These are phyloP conservation scores for Andricus curvator DNA, from an alignment of 2,888 invertebrate species.

Conservation along the genomic window DNA sequence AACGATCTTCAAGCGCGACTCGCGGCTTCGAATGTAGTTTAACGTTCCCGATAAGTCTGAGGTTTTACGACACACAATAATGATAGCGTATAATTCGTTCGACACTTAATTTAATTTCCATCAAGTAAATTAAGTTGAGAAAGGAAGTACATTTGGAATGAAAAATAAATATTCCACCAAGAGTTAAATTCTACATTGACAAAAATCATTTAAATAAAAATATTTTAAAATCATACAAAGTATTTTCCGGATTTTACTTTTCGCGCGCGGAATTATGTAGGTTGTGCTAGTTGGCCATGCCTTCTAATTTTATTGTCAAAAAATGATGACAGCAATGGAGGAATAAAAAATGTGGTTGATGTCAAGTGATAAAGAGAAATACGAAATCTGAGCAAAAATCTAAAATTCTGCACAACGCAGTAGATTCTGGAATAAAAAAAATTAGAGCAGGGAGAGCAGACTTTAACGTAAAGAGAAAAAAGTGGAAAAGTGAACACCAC, in stretches of 20 bases:
- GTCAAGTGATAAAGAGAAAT: too few species aligned
- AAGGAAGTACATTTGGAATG: background rate
- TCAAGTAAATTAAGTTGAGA: slow-evolving; percentile 9
- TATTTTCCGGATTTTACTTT: background rate
- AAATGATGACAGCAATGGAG: too few species aligned
- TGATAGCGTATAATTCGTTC: slow-evolving; percentile 70
- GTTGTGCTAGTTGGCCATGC: background rate
- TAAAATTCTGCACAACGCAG: background rate
- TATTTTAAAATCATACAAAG: background rate
- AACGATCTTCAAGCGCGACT: background rate
- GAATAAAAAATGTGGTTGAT: too few species aligned
- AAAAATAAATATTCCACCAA: background rate
- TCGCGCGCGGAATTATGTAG: background rate
- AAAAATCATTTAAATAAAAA: background rate
- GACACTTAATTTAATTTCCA: slow-evolving; percentile 59
- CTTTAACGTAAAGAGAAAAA: slow-evolving; percentile 40
- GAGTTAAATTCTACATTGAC: background rate
- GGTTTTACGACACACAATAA: slow-evolving; percentile 66
- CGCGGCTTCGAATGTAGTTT: background rate
- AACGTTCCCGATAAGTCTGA: slow-evolving; percentile 59
- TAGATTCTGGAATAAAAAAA: background rate
- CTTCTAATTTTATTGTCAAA: too few species aligned
- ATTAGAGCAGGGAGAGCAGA: slow-evolving; percentile 32
- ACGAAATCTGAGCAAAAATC: background rate
- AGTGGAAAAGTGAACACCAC: slow-evolving; percentile 46